A percentile compares a stretch with the other conserved stretches of the same genome.
phyloP scores from a whole-genome alignment of 2,797 vertebrate genomes.

The Holocentrus rufus region DNA sequence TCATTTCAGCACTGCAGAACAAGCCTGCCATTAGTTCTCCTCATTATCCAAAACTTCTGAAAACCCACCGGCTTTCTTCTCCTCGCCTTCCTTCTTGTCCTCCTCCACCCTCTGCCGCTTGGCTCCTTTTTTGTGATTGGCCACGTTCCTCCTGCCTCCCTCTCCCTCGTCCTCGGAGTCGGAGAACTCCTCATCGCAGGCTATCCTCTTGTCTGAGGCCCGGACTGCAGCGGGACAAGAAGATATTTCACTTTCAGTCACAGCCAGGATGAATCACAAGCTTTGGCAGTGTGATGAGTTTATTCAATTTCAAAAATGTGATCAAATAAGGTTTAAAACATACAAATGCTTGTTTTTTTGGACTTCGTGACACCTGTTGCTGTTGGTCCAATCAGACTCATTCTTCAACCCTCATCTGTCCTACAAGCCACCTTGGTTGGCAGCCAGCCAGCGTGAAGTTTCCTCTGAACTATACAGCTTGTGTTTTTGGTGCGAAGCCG shows the following conservation, averaged over 20 bases:
- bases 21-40: neutral
- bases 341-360: too few species aligned
- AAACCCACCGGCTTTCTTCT: conserved; percentile 87
- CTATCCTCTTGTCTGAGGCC: conserved; percentile 92
- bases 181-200: conserved; percentile 93
- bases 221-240: conserved; percentile 80
- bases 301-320: too few species aligned
- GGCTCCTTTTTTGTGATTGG: conserved; percentile 89
- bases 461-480: too few species aligned
- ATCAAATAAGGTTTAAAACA: too few species aligned
- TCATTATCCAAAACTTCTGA: fast-evolving
- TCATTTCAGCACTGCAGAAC: neutral
- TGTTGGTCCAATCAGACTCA: too few species aligned
- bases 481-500: too few species aligned
- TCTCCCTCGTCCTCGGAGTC: conserved; percentile 95
- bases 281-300: too few species aligned
- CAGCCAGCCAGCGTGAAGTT: too few species aligned
- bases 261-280: too few species aligned
- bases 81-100: conserved; percentile 89
- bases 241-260: neutral
- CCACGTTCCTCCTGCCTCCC: conserved; percentile 88
- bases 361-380: too few species aligned
- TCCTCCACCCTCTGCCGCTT: conserved; percentile 90
- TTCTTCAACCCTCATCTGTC: too few species aligned
- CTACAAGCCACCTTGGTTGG: too few species aligned